Conservation (phyloP, 2,888 invertebrate species). For the Pharmacophagus antenor region DNA sequence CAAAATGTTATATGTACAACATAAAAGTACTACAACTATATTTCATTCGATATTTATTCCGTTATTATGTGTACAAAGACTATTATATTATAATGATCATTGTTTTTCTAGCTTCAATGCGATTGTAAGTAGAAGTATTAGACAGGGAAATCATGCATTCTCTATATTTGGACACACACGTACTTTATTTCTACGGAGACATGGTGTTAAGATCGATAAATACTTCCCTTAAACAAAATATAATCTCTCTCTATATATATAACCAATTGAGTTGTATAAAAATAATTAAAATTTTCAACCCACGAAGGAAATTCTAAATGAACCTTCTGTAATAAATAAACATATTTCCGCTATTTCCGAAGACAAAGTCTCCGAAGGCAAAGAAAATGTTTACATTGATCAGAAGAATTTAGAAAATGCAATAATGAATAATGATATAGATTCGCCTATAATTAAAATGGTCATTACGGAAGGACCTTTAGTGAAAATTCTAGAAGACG, state of each 20-base stretch:
- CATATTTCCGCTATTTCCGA: background rate
- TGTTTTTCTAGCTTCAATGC: conserved; percentile 76
- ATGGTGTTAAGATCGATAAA: conserved; percentile 65
- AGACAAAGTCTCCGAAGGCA: background rate
- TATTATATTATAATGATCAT: background rate
- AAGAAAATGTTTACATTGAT: conserved; percentile 18
- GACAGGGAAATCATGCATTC: conserved; percentile 64
- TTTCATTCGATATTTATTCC: too few species aligned
- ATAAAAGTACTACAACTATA: too few species aligned
- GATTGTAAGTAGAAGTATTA: conserved; percentile 74
- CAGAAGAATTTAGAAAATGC: background rate
- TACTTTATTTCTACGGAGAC: conserved; percentile 58
- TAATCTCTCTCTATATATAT: conserved; percentile 38
- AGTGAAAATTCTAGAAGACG: background rate
- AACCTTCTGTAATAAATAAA: conserved; percentile 22
- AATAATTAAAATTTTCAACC: conserved; percentile 22
- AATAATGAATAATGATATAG: conserved; percentile 10
- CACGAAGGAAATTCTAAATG: conserved; percentile 33
- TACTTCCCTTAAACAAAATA: conserved; percentile 61
- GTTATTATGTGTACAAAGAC: too few species aligned
- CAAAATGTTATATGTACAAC: too few species aligned
- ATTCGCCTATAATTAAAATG: conserved; percentile 37
- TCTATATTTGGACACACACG: conserved; percentile 61
- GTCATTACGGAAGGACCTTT: conserved; percentile 33
- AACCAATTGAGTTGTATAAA: conserved; percentile 32